phyloP scores from a whole-genome alignment of 2,888 invertebrate species.

The Drosophila paramelanica region DNA sequence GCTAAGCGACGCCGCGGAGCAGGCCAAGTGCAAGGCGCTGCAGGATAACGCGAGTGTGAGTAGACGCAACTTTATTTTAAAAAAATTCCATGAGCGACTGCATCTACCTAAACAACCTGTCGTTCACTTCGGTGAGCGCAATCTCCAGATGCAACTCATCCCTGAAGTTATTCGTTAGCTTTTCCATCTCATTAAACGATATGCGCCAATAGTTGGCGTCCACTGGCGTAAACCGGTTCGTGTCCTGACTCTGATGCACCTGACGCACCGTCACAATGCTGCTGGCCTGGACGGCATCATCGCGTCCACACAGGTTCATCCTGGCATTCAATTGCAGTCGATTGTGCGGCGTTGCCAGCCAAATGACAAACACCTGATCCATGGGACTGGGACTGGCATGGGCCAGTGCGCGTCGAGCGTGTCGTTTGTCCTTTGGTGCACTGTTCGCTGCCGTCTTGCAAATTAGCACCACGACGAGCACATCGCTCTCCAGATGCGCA shows the following conservation, averaged over 20 bases:
- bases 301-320: conserved; percentile 53
- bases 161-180: conserved; percentile 58
- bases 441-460: conserved; percentile 40
- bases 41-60: conserved; percentile 92
- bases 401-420: background rate
- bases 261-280: conserved; percentile 36
- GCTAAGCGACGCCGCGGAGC: conserved; percentile 89
- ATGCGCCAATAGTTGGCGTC: conserved; percentile 59
- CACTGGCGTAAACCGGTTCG: conserved; percentile 24
- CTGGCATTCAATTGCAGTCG: conserved; percentile 37
- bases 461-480: conserved; percentile 61
- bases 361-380: conserved; percentile 53
- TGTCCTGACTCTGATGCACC: conserved; percentile 16
- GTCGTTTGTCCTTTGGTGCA: background rate
- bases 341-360: conserved; percentile 55
- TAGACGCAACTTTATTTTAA: conserved; percentile 54
- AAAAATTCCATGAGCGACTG: background rate
- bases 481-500: conserved; percentile 16
- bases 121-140: conserved; percentile 12
- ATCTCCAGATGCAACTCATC: conserved; percentile 66
- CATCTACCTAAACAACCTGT: background rate
- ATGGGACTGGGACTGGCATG: background rate
- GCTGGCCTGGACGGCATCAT: conserved; percentile 33
- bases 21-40: conserved; percentile 89
- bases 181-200: conserved; percentile 33